Conservation (phyloP, 2,888 invertebrate genomes). For the Exephanes ischioxanthus region DNA sequence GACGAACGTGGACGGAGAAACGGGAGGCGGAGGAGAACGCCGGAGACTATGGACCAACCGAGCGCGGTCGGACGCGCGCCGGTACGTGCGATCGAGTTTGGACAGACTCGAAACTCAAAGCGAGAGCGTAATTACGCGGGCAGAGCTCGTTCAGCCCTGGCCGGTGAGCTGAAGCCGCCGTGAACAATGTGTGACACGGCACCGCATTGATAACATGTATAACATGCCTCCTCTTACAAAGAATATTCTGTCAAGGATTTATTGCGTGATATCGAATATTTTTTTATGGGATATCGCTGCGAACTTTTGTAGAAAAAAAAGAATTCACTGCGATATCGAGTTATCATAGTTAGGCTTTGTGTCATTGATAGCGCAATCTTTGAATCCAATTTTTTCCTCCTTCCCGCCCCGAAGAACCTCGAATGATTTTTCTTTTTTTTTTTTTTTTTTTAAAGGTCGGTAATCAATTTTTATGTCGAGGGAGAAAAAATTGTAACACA, state of each 20-base stretch:
- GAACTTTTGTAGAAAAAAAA: neutral
- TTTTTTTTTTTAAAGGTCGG: too few relatives aligned
- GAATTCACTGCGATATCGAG: neutral
- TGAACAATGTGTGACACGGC: neutral
- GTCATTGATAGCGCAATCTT: neutral
- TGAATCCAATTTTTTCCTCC: neutral
- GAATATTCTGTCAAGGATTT: neutral
- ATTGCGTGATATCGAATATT: neutral
- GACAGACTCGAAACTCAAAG: constrained; percentile 65
- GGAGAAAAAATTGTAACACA: too few relatives aligned
- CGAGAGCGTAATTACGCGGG: constrained; percentile 61
- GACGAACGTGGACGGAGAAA: constrained; percentile 16
- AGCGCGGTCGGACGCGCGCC: constrained; percentile 59
- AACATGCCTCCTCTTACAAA: neutral
- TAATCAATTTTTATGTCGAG: too few relatives aligned
- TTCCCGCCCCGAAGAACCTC: neutral
- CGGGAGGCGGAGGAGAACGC: constrained; percentile 26
- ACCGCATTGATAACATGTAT: neutral
- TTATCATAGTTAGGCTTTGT: neutral
- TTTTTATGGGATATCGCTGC: neutral
- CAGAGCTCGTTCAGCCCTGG: constrained; percentile 15
- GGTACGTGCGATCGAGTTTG: constrained; percentile 63
- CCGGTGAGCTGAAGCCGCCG: neutral
- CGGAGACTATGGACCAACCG: neutral
- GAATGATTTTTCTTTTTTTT: too few relatives aligned